phyloP scores from a whole-genome alignment of 1,140 invertebrate genomes.

The Antheraea pernyi region DNA sequence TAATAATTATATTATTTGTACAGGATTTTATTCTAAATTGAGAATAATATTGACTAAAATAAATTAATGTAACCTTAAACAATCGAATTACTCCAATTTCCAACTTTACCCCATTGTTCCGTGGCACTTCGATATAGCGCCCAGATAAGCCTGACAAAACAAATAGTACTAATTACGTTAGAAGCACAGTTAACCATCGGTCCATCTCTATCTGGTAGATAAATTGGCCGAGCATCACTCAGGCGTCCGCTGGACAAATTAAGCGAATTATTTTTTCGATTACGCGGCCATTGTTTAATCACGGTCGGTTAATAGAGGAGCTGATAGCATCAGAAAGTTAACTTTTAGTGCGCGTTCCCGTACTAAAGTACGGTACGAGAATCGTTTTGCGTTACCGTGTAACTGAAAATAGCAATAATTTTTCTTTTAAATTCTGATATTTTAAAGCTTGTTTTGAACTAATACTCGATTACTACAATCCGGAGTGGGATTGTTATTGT shows the following conservation, averaged over 20 bases:
- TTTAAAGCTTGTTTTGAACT: too few relatives aligned
- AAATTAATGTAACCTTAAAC: neutral
- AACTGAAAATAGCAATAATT: neutral
- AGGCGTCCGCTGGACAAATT: conserved; percentile 43
- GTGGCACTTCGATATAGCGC: conserved; percentile 32
- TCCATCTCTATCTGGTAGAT: conserved; percentile 49
- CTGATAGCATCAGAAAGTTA: conserved; percentile 44
- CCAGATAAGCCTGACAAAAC: conserved; percentile 52
- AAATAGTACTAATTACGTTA: conserved; percentile 71
- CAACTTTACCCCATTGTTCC: conserved; percentile 57
- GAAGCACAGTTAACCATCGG: conserved; percentile 57
- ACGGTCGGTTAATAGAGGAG: conserved; percentile 50
- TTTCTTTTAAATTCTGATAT: neutral
- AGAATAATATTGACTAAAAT: conserved; percentile 1
- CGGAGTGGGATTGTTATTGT: too few relatives aligned
- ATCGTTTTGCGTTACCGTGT: conserved; percentile 10
- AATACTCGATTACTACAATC: too few relatives aligned
- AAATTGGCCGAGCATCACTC: conserved; percentile 37
- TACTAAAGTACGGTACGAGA: conserved; percentile 14
- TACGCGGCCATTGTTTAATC: conserved; percentile 71
- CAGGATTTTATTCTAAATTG: neutral
- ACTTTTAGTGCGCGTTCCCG: conserved; percentile 20
- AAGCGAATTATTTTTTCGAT: conserved; percentile 72
- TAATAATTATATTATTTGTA: neutral
- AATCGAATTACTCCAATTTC: conserved; percentile 39